phyloP scores from a whole-genome alignment of 2,888 invertebrate genomes.

The Mythimna impura region DNA sequence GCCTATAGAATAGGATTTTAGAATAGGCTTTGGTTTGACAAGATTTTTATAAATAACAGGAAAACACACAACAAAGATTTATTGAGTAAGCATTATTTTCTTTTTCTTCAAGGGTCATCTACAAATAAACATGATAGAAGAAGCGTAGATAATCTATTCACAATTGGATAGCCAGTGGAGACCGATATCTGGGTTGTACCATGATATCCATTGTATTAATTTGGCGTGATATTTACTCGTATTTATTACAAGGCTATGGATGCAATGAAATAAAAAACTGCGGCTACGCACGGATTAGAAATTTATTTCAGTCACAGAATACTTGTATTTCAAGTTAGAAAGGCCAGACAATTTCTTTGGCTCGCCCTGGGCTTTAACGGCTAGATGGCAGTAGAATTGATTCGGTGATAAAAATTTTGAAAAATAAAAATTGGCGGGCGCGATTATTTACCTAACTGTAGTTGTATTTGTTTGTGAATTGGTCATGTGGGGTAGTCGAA shows the following conservation, averaged over 20 bases:
- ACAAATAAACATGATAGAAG: not conserved
- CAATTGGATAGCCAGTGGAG: not conserved
- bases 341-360: not conserved
- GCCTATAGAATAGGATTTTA: not conserved
- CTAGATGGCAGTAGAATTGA: not conserved
- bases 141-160: conserved; percentile 11
- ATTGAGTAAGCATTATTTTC: conserved; percentile 11
- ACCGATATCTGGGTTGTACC: conserved; percentile 15
- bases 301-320: not conserved
- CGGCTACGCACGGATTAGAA: not conserved
- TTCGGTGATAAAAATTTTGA: no score
- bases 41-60: conserved; percentile 1
- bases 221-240: conserved; percentile 25
- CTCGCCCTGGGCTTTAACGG: not conserved
- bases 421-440: no score
- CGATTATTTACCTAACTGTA: no score
- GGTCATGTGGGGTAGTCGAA: no score
- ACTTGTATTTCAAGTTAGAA: not conserved
- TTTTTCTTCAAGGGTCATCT: conserved; percentile 21
- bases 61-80: conserved; percentile 11
- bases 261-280: not conserved
- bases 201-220: conserved; percentile 5
- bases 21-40: not conserved
- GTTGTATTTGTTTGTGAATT: no score
- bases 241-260: conserved; percentile 23